Conservation (phyloP, 2,888 invertebrate genomes). For the Lepidocyrtoides sp. region DNA sequence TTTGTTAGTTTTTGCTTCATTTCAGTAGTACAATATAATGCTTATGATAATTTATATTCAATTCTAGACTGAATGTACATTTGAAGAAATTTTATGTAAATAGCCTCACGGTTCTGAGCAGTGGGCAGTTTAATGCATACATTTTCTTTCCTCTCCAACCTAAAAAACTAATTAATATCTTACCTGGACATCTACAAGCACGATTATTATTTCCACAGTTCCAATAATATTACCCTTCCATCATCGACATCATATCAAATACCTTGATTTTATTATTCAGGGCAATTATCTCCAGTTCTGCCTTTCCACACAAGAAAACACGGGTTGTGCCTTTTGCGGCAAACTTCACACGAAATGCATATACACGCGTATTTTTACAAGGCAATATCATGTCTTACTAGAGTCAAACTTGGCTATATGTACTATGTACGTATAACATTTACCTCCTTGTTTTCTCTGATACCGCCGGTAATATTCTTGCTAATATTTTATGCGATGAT, state of each 20-base stretch:
- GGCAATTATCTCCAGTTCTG: constrained; percentile 60
- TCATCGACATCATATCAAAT: constrained; percentile 23
- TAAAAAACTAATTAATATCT: constrained; percentile 74
- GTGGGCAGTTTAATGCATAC: constrained; percentile 15
- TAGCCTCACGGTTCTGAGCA: not conserved
- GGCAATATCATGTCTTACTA: constrained; percentile 28
- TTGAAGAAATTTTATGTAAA: too few relatives aligned
- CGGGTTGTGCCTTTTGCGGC: not conserved
- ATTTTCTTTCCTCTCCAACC: constrained; percentile 12
- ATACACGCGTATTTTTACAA: constrained; percentile 4
- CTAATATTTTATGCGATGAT: constrained; percentile 60
- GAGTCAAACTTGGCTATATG: not conserved
- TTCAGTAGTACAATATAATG: constrained; percentile 20
- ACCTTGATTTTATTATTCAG: constrained; percentile 69
- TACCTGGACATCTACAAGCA: constrained; percentile 67
- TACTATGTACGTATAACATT: not conserved
- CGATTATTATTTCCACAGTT: constrained; percentile 49
- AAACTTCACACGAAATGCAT: constrained; percentile 37
- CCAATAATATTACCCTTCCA: constrained; percentile 54
- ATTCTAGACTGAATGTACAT: constrained; percentile 6
- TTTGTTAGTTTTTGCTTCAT: constrained; percentile 5
- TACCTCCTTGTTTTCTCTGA: not conserved
- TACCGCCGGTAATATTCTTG: constrained; percentile 31
- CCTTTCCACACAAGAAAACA: constrained; percentile 36
- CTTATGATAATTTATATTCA: constrained; percentile 68